These are phyloP conservation scores for Myioborus miniatus DNA, from an alignment of 2,797 vertebrate species.

Conservation along the genomic window DNA sequence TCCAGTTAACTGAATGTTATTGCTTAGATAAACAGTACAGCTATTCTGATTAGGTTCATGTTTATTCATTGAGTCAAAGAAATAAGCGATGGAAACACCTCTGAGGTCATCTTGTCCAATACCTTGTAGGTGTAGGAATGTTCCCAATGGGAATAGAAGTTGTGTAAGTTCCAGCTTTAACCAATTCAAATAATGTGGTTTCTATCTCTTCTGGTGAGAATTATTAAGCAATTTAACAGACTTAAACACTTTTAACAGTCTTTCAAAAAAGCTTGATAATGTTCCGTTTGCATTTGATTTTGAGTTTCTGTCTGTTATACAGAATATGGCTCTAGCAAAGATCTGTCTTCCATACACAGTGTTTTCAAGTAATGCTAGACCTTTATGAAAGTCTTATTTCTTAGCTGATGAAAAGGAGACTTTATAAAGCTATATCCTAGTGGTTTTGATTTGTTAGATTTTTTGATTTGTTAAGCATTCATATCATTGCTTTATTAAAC, in stretches of 20 bases:
- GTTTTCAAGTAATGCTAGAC: not conserved
- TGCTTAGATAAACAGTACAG: conserved; percentile 49
- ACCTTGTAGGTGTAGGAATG: not conserved
- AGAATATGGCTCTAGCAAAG: not conserved
- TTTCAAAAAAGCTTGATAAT: not conserved
- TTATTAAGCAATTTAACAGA: not conserved
- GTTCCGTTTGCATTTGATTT: not conserved
- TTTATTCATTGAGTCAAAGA: conserved; percentile 49
- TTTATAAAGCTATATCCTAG: not conserved
- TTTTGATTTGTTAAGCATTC: not conserved
- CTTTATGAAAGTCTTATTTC: not conserved
- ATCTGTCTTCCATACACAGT: not conserved
- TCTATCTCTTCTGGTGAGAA: not conserved
- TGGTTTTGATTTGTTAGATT: not conserved
- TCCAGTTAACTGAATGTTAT: conserved; percentile 33
- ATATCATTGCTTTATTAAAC: accelerated
- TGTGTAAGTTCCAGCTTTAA: not conserved
- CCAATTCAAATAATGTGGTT: not conserved
- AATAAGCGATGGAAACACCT: not conserved
- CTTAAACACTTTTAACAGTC: not conserved
- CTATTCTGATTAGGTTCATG: conserved; percentile 37
- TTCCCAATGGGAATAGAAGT: not conserved
- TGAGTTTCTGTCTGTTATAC: not conserved
- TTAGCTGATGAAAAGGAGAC: not conserved
- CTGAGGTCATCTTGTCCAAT: not conserved